phyloP scores from a whole-genome alignment of 2,888 invertebrate genomes.

The Troides helena region DNA sequence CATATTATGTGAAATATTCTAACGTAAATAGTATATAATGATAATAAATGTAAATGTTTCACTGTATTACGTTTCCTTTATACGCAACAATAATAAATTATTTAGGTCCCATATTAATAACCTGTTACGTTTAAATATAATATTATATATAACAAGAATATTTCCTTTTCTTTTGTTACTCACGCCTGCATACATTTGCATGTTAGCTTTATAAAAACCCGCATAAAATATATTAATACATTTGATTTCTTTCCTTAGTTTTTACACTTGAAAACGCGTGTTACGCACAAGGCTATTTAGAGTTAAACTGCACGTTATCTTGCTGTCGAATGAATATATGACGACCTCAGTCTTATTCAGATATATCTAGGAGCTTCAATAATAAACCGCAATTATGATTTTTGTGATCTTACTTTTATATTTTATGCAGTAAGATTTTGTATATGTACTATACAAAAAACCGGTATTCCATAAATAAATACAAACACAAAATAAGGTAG shows the following conservation, averaged over 20 bases:
- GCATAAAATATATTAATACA: constrained; percentile 9
- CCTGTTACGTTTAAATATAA: background rate
- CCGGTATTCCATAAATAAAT: background rate
- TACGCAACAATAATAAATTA: background rate
- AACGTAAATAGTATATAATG: constrained; percentile 13
- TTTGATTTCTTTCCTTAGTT: background rate
- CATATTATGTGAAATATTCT: constrained; percentile 34
- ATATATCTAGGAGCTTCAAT: constrained; percentile 12
- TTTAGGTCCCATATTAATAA: background rate
- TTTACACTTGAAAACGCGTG: constrained; percentile 10
- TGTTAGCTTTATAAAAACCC: constrained; percentile 15
- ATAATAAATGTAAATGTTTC: constrained; percentile 7
- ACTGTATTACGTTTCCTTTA: background rate
- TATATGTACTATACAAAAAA: background rate
- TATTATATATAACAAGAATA: constrained; percentile 2
- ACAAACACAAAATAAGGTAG: background rate
- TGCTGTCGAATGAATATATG: background rate
- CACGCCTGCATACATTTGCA: constrained; percentile 18
- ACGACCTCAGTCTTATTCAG: constrained; percentile 14
- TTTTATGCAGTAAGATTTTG: background rate
- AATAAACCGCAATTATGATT: constrained; percentile 14
- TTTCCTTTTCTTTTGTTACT: constrained; percentile 8
- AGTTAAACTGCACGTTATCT: constrained; percentile 4
- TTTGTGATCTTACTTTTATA: constrained; percentile 1
- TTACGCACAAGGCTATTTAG: constrained; percentile 2